These are phyloP conservation scores for Spodoptera litura DNA, from an alignment of 1,140 invertebrate genomes.

Conservation along the genomic window DNA sequence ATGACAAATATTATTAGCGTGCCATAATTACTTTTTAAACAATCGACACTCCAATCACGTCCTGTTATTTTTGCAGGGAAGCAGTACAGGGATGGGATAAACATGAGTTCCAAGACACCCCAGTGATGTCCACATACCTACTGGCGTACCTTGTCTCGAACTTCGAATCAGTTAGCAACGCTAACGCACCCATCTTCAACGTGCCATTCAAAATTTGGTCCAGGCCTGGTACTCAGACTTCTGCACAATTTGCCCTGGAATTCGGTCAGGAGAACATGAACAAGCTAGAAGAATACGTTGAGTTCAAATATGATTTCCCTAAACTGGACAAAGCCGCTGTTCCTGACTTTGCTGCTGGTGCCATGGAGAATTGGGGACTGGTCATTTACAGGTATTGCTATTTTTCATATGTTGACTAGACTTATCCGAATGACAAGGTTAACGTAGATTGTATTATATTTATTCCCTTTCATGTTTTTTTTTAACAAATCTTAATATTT, in stretches of 20 bases:
- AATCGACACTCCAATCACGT: slow-evolving; percentile 3
- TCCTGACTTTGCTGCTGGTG: slow-evolving; percentile 92
- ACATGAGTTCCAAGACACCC: slow-evolving; percentile 77
- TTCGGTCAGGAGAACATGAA: slow-evolving; percentile 86
- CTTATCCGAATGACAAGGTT: no score
- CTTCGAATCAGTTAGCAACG: slow-evolving; percentile 85
- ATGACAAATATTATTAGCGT: no score
- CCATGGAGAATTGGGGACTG: slow-evolving; percentile 96
- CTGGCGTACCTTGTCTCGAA: slow-evolving; percentile 92
- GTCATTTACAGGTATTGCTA: slow-evolving; percentile 88
- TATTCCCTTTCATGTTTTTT: neutral
- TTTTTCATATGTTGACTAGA: neutral
- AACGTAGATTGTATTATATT: no score
- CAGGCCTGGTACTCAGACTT: slow-evolving; percentile 88
- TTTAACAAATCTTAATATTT: neutral
- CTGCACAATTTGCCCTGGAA: slow-evolving; percentile 86
- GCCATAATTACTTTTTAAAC: no score
- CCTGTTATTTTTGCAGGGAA: slow-evolving; percentile 61
- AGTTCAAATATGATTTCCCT: slow-evolving; percentile 80
- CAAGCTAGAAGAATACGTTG: slow-evolving; percentile 84
- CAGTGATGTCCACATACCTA: slow-evolving; percentile 91
- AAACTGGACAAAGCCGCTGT: slow-evolving; percentile 91
- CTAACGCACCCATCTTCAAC: slow-evolving; percentile 57
- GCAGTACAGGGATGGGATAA: slow-evolving; percentile 64
- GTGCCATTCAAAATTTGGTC: slow-evolving; percentile 88